phyloP scores from a whole-genome alignment of 2,113 vertebrate genomes.

The Ifrita kowaldi region DNA sequence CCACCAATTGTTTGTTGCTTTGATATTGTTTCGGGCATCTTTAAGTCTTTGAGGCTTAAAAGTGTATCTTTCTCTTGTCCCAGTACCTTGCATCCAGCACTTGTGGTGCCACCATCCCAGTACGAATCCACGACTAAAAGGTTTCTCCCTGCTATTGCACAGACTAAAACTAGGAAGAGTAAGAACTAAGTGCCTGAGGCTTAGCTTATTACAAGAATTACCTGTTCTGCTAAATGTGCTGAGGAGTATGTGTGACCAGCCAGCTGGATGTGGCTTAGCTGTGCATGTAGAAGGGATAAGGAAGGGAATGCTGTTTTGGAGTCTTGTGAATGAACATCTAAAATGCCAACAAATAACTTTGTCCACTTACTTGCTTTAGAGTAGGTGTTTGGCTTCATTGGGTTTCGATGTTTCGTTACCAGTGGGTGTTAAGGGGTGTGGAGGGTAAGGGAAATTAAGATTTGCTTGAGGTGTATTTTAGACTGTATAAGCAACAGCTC shows the following conservation, averaged over 20 bases:
- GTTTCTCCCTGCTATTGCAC: neutral
- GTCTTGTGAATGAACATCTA: neutral
- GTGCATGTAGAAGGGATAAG: neutral
- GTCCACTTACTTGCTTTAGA: neutral
- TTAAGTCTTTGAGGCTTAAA: neutral
- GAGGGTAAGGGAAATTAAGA: neutral
- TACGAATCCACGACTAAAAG: neutral
- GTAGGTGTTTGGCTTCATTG: neutral
- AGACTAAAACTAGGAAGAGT: neutral
- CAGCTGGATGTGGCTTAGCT: neutral
- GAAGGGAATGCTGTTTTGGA: neutral
- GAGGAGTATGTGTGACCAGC: neutral
- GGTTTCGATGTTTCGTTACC: neutral
- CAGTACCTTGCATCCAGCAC: rapidly evolving
- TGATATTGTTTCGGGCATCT: neutral
- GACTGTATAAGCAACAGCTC: neutral
- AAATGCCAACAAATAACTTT: neutral
- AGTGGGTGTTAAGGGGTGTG: neutral
- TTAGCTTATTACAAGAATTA: constrained; percentile 26
- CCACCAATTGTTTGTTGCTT: neutral
- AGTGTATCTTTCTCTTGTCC: neutral
- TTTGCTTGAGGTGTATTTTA: neutral
- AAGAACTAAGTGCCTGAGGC: neutral
- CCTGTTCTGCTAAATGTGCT: neutral
- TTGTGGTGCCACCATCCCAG: neutral